Evolutionary conservation across 2,888 invertebrate species (phyloP).

Genomic region (Apotomis capreana): DNA sequence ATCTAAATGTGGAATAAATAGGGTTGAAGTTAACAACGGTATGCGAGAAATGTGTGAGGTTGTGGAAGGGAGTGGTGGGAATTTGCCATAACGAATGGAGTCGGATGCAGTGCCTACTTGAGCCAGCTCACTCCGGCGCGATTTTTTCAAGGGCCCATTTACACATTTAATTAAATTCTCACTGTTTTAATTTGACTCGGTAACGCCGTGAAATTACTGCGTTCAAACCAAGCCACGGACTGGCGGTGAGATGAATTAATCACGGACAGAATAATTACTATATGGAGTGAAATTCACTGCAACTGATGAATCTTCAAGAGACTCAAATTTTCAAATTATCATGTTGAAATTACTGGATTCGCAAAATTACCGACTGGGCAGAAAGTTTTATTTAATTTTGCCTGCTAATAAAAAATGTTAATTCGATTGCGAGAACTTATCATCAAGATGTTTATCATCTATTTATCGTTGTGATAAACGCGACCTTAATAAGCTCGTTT

Average conservation of each 20-base stretch:
- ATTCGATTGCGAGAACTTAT: too few relatives aligned
- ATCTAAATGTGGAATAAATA: not conserved
- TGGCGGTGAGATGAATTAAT: constrained; percentile 37
- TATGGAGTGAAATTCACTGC: constrained; percentile 33
- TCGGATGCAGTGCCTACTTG: constrained; percentile 63
- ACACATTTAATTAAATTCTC: constrained; percentile 79
- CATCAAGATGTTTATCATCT: too few relatives aligned
- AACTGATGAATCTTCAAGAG: constrained; percentile 22
- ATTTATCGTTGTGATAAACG: too few relatives aligned
- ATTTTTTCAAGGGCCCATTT: constrained; percentile 78
- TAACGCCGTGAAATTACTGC: constrained; percentile 65
- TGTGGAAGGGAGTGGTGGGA: constrained; percentile 5
- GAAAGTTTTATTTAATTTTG: too few relatives aligned
- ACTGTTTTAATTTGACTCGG: constrained; percentile 78
- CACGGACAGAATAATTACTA: constrained; percentile 39
- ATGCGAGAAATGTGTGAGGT: not conserved
- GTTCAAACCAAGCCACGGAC: constrained; percentile 55
- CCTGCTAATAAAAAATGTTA: too few relatives aligned
- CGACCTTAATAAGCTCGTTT: too few relatives aligned
- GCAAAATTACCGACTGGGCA: too few relatives aligned
- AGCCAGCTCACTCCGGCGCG: constrained; percentile 53
- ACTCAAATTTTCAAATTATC: constrained; percentile 28
- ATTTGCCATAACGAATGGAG: constrained; percentile 63
- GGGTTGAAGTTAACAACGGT: not conserved
- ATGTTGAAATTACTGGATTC: constrained; percentile 12